Conservation (phyloP, 2,888 invertebrate genomes). For the Slavum lentiscoides region DNA sequence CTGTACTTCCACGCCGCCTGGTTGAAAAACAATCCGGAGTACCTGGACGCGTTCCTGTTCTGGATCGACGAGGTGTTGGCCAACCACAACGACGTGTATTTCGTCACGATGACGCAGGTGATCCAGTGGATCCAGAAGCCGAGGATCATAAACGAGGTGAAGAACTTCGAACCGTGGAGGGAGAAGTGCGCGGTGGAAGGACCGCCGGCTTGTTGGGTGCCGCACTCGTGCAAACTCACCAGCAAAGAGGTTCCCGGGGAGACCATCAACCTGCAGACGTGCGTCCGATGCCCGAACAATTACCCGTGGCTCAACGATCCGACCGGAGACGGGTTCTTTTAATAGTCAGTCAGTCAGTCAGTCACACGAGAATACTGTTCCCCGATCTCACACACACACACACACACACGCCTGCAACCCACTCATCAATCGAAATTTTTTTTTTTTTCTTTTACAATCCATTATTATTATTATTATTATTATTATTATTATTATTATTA, state of each 20-base stretch:
- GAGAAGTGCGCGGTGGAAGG: conserved; percentile 91
- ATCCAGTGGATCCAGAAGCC: conserved; percentile 96
- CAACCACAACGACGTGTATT: conserved; percentile 88
- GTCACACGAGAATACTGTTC: conserved; percentile 55
- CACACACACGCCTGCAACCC: too few relatives aligned
- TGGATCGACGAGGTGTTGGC: conserved; percentile 88
- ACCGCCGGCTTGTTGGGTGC: conserved; percentile 81
- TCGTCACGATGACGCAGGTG: conserved; percentile 94
- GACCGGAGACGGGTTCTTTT: conserved; percentile 86
- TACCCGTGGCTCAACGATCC: conserved; percentile 95
- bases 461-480: neutral
- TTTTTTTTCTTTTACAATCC: neutral
- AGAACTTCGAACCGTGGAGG: conserved; percentile 93
- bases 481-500: neutral
- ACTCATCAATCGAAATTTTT: too few relatives aligned
- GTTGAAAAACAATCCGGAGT: conserved; percentile 91
- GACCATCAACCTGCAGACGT: conserved; percentile 90
- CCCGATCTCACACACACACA: neutral
- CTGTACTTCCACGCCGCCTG: conserved; percentile 93
- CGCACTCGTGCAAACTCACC: conserved; percentile 86
- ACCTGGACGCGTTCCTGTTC: conserved; percentile 86
- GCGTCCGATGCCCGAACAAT: conserved; percentile 89
- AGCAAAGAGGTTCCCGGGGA: conserved; percentile 93
- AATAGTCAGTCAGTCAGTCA: conserved; percentile 60
- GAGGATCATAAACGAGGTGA: conserved; percentile 78